Conservation (phyloP, 2,113 vertebrate species). For the Corynorhinus townsendii region DNA sequence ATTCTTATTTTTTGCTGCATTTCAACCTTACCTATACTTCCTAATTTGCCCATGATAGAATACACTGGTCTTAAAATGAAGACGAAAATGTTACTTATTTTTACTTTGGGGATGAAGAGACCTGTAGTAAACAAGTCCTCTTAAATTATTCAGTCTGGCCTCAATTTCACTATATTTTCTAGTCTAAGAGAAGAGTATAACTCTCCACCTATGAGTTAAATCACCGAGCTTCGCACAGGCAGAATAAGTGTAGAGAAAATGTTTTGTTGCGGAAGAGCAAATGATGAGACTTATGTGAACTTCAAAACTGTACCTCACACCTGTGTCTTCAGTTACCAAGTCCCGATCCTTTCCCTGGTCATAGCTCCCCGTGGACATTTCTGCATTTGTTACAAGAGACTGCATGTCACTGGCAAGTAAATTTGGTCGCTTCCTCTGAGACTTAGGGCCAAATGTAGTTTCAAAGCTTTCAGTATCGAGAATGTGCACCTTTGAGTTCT, state of each 20-base stretch:
- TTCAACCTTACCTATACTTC: constrained; percentile 15
- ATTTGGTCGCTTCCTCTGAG: constrained; percentile 93
- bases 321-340: constrained; percentile 90
- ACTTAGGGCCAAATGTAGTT: constrained; percentile 94
- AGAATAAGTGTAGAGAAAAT: not conserved
- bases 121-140: not conserved
- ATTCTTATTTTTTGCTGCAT: not conserved
- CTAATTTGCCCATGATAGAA: not conserved
- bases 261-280: not conserved
- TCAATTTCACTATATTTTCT: not conserved
- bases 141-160: not conserved
- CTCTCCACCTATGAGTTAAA: not conserved
- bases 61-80: not conserved
- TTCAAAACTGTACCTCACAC: constrained; percentile 86
- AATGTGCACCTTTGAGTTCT: constrained; percentile 97
- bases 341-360: constrained; percentile 88
- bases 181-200: not conserved
- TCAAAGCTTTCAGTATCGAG: constrained; percentile 97
- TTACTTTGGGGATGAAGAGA: not conserved
- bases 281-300: not conserved
- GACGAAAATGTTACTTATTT: not conserved
- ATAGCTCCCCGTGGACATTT: constrained; percentile 84
- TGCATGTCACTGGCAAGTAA: constrained; percentile 88
- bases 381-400: constrained; percentile 88
- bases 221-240: not conserved